Conservation (phyloP, 2,888 invertebrate species). For the Caenorhabditis panamensis region DNA sequence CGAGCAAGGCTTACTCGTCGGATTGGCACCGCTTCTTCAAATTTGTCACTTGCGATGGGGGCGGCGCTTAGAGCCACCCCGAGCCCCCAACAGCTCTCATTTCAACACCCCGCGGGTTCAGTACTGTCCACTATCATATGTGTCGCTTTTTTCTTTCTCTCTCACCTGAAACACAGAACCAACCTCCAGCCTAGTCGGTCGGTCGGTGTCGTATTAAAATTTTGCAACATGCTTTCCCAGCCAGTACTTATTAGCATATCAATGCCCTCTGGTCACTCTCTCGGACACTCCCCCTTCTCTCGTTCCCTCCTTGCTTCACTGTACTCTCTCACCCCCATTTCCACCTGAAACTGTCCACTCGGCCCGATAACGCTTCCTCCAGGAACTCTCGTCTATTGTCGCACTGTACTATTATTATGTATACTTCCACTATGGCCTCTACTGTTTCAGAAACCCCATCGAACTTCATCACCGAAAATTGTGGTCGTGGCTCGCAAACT, state of each 20-base stretch:
- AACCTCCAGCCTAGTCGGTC: slow-evolving; percentile 8
- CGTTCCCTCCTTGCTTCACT: not conserved
- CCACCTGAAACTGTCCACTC: slow-evolving; percentile 39
- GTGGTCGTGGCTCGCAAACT: slow-evolving; percentile 35
- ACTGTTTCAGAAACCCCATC: slow-evolving; percentile 30
- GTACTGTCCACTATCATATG: slow-evolving; percentile 19
- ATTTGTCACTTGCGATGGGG: slow-evolving; percentile 11
- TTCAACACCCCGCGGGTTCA: not conserved
- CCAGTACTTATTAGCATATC: slow-evolving; percentile 42
- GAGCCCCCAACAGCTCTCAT: not conserved
- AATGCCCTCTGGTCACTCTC: slow-evolving; percentile 41
- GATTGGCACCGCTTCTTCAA: slow-evolving; percentile 1
- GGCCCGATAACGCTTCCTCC: slow-evolving; percentile 28
- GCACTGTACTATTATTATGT: slow-evolving; percentile 31
- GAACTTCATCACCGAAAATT: slow-evolving; percentile 2
- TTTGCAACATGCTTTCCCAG: slow-evolving; percentile 29
- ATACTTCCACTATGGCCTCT: slow-evolving; percentile 19
- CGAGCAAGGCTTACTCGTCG: slow-evolving; percentile 14
- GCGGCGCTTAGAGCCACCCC: not conserved
- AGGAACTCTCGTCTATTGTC: slow-evolving; percentile 29
- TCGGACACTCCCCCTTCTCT: slow-evolving; percentile 19
- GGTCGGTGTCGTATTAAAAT: slow-evolving; percentile 21
- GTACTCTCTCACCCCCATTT: slow-evolving; percentile 23
- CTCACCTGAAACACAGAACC: slow-evolving; percentile 21
- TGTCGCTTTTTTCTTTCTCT: slow-evolving; percentile 1